Conservation (phyloP, 23 tunicate species). For the Clavelina lepadiformis region DNA sequence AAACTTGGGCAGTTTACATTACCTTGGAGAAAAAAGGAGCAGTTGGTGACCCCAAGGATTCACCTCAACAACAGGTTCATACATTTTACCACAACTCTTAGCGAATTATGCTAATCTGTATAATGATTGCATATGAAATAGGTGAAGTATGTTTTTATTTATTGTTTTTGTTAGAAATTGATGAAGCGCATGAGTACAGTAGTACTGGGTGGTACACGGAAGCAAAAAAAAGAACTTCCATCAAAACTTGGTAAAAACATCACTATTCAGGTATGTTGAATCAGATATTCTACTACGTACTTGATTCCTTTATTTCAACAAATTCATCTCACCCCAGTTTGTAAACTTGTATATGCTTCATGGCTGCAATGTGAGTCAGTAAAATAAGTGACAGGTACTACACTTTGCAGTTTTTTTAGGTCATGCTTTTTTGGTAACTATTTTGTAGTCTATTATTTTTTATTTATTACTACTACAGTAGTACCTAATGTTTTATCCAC, state of each 20-base stretch:
- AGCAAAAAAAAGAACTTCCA: conserved; percentile 37
- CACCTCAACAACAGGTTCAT: conserved; percentile 48
- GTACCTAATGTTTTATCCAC: too few relatives aligned
- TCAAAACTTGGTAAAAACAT: conserved; percentile 32
- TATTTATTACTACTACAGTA: too few relatives aligned
- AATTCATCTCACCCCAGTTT: too few relatives aligned
- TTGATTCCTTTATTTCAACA: neutral
- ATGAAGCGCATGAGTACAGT: conserved; percentile 54
- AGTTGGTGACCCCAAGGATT: conserved; percentile 31
- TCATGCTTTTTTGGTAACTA: too few relatives aligned
- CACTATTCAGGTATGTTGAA: conserved; percentile 40
- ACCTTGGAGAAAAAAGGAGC: conserved; percentile 37
- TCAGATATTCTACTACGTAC: neutral
- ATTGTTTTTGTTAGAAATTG: conserved; percentile 24
- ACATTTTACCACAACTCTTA: too few relatives aligned
- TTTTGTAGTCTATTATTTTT: too few relatives aligned
- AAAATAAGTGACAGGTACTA: too few relatives aligned
- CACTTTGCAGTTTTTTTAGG: too few relatives aligned
- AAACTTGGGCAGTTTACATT: conserved; percentile 44
- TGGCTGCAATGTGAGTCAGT: too few relatives aligned
- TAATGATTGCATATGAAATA: neutral
- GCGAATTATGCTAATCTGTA: neutral
- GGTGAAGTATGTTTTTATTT: neutral
- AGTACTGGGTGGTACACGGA: conserved; percentile 36
- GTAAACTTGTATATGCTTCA: too few relatives aligned